Conservation (phyloP, 1,140 invertebrate genomes). For the Temnothorax longispinosus region DNA sequence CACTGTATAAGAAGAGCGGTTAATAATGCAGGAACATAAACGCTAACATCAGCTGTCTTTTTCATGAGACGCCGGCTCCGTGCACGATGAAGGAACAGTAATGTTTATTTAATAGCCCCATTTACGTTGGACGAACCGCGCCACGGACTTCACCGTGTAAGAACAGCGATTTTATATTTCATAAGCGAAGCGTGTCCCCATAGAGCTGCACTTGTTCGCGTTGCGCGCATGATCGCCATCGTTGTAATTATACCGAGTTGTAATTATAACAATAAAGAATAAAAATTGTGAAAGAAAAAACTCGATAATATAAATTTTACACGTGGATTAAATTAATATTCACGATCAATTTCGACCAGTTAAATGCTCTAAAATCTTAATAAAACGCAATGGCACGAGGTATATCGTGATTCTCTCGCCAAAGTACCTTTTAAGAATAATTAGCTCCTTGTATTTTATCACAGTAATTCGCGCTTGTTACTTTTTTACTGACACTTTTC, state of each 20-base stretch:
- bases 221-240: neutral
- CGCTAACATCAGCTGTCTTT: conserved; percentile 55
- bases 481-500: neutral
- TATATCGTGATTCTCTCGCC: neutral
- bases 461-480: neutral
- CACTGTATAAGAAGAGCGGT: conserved; percentile 25
- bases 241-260: neutral
- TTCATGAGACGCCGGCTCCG: conserved; percentile 51
- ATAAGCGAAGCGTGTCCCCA: neutral
- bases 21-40: conserved; percentile 51
- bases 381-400: neutral
- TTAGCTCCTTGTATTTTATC: neutral
- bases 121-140: conserved; percentile 32
- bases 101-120: conserved; percentile 62
- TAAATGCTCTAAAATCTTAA: neutral
- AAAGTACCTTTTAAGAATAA: neutral
- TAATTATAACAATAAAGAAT: neutral
- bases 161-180: conserved; percentile 47
- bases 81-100: conserved; percentile 57
- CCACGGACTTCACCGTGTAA: conserved; percentile 6
- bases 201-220: neutral
- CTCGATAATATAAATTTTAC: neutral
- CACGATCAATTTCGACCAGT: neutral
- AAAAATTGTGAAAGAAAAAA: neutral
- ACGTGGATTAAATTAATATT: neutral